Conservation (phyloP, 2,888 invertebrate species). For the Oscheius onirici region DNA sequence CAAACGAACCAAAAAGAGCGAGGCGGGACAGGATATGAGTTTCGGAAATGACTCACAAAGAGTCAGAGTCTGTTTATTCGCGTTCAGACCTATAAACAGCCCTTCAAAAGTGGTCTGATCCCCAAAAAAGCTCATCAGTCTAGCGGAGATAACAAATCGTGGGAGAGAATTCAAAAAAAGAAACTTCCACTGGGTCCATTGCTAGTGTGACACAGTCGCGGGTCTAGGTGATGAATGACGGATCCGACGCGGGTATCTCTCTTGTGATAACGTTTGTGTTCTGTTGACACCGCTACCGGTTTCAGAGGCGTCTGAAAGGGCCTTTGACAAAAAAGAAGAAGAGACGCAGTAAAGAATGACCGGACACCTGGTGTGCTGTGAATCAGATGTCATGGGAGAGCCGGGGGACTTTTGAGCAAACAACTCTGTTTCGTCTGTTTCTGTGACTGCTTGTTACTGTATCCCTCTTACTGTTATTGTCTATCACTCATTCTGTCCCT, state of each 20-base stretch:
- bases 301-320: neutral
- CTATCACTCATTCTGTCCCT: no score
- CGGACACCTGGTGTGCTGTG: neutral
- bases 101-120: neutral
- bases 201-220: neutral
- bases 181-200: neutral
- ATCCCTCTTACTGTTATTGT: no score
- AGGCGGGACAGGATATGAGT: neutral
- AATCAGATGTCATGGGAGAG: conserved; percentile 2
- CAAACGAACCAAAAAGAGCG: neutral
- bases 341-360: neutral
- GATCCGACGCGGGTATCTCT: neutral
- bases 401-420: no score
- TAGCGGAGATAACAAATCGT: neutral
- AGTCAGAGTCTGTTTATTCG: neutral
- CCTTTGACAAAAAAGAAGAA: no score
- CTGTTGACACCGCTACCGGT: conserved; percentile 13
- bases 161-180: neutral
- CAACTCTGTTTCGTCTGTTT: no score
- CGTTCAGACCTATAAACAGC: neutral
- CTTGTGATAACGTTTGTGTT: conserved; percentile 16
- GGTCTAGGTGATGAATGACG: conserved; percentile 14
- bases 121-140: neutral
- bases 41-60: neutral
- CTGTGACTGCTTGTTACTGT: no score